Evolutionary conservation across 2,797 vertebrate species (phyloP), one percentile per base, ranked within the genome.

Genomic region (Halcyon leucocephala): DNA sequence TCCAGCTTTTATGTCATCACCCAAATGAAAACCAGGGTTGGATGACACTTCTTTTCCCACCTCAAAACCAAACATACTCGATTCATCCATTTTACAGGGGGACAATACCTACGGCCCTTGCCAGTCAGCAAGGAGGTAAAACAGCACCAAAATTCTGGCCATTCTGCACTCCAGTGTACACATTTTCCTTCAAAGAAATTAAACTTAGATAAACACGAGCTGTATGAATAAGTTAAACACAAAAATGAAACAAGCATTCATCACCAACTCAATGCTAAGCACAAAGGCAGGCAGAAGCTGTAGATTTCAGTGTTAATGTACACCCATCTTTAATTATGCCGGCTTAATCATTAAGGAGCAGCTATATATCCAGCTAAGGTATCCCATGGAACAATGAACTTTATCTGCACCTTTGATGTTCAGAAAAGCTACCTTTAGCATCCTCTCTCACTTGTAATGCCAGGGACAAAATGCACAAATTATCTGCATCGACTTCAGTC

Each of bases 401-500:
- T 86, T 76, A 93, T 77, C 70, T 70, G 25, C 35, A 66, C 24
- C 74, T 94, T 61, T 92, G 83, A 80, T 77, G 29, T 48, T 91
- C 39, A 93, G 81, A 86, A 93, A 76, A 95, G 37, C 85, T 82
- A 67, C 67, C 52, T 94, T 85, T 62, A 71, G 21, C 82, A 90
- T 62, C 58, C 41, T 67, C 39, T 71, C n/a, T 62, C 6, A 2
- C 42, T 80, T 74, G 12, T 46, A 87, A 37, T 2, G 7, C 60
- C 85, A 87, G 52, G 26, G 84, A 80, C 26, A 91, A 89, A 90
- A 90, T 52, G 74, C 60, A 84, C 41, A 60, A 41, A 57, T 65
- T 61, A 26, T 39, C 37, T 78, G 14, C 44, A 69, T n/a, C 33
- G 58, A 33, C 60, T 90, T 91, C 65, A 86, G 41, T 70, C 41